Evolutionary conservation across 2,888 invertebrate genomes (phyloP), one percentile per base, ranked within the genome.

Genomic region (Tenthredo scrophulariae): DNA sequence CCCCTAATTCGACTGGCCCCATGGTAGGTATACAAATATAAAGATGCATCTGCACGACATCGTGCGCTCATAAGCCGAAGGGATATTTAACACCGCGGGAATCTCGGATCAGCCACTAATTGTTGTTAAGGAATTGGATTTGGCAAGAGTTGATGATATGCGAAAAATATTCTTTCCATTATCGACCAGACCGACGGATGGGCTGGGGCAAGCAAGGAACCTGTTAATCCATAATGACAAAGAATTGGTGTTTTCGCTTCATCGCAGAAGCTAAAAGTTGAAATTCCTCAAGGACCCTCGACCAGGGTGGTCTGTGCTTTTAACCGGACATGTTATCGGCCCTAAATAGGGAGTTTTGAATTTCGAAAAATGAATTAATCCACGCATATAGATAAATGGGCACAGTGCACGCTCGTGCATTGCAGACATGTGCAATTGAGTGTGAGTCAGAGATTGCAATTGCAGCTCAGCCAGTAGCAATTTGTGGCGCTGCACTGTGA

Each of bases 401-500:
- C n/a, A 18, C n/a, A 33, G 15, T 15, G n/a, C 70, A 70, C 13
- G 75, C 77, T 43, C 84, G 9, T 58, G 40, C 80, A 37, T 37
- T 40, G 22, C 2, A 72, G n/a, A 43, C 40, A 10, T 40, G 40
- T 72, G 72, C 26, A 26, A 50, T 77, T 37, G 50, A 77, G 54
- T 50, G 29, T 54, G 77, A 77, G 77, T 77, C 15, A 54, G 15
- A 54, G 29, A 77, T 77, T 77, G 33, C 77, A 54, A 77, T 77
- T 77, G 18, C 26, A 54, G 18, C 7, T 54, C 29, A 77, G 18
- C 29, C 54, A 40, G 65, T 46, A 58, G 85, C 85, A 85, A 85
- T 85, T 85, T 85, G 85, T 65, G 46, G 54, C 7, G 67, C 80
- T 43, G 9, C 5, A 70, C 33, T 67, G 67, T 67, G 85, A 85